Conservation (phyloP, 2,888 invertebrate genomes). For the Mimachlamys varia region DNA sequence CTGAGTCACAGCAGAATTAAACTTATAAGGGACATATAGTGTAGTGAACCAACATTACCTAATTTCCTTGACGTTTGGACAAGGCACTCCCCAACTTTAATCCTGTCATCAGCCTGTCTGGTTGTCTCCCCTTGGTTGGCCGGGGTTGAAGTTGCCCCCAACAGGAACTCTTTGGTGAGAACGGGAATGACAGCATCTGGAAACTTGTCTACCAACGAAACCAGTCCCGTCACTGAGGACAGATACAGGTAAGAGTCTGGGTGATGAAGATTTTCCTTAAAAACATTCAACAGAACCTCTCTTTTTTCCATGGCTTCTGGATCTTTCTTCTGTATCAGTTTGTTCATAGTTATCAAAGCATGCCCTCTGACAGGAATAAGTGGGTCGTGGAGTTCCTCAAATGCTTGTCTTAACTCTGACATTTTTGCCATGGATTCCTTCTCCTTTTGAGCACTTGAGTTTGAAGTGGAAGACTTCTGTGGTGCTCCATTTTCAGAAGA, state of each 20-base stretch:
- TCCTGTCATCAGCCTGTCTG: constrained; percentile 82
- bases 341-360: constrained; percentile 88
- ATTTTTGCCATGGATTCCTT: neutral
- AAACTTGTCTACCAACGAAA: constrained; percentile 86
- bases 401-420: constrained; percentile 81
- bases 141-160: constrained; percentile 34
- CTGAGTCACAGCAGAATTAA: no score
- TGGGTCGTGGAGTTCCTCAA: constrained; percentile 87
- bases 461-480: neutral
- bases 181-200: constrained; percentile 88
- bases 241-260: constrained; percentile 92
- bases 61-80: constrained; percentile 88
- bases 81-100: constrained; percentile 92
- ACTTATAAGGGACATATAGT: no score
- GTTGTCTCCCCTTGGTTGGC: constrained; percentile 11
- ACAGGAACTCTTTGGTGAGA: constrained; percentile 87
- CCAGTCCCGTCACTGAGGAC: constrained; percentile 89
- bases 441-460: neutral
- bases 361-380: constrained; percentile 91
- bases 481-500: neutral
- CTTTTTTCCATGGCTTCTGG: constrained; percentile 83
- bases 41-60: constrained; percentile 84
- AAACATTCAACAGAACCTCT: constrained; percentile 86
- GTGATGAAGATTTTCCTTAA: constrained; percentile 90
- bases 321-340: constrained; percentile 88